Conservation (phyloP, 2,888 invertebrate genomes). For the Macrophya annulata region DNA sequence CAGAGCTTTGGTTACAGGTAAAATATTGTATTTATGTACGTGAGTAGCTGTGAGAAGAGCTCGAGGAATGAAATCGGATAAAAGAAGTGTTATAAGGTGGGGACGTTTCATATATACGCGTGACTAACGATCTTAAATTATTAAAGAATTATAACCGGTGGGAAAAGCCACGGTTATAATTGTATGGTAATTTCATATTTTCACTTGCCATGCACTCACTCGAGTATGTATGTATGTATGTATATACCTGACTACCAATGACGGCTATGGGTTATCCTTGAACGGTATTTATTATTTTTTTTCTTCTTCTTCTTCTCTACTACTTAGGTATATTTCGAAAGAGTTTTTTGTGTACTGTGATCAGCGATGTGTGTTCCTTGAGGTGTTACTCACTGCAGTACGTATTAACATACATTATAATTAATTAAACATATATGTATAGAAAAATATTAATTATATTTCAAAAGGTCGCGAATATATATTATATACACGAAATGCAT, state of each 20-base stretch:
- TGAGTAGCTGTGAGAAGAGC: background rate
- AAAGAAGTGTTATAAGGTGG: background rate
- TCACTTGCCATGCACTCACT: constrained; percentile 16
- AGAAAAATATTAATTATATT: background rate
- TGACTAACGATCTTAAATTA: constrained; percentile 55
- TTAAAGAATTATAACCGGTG: constrained; percentile 28
- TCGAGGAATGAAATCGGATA: constrained; percentile 4
- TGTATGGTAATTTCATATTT: constrained; percentile 51
- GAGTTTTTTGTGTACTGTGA: background rate
- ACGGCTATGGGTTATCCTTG: constrained; percentile 34
- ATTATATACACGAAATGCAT: background rate
- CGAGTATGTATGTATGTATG: no score
- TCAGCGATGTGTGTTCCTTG: background rate
- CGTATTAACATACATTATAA: background rate
- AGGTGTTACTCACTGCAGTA: background rate
- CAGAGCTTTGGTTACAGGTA: background rate
- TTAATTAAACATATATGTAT: background rate
- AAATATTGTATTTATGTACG: background rate
- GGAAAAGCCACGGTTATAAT: constrained; percentile 49
- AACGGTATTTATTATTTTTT: no score
- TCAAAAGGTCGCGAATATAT: background rate
- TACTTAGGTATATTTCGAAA: background rate
- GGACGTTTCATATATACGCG: constrained; percentile 3
- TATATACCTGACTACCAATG: background rate
- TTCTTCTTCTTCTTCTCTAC: no score